Evolutionary conservation across 1,140 invertebrate genomes (phyloP).

Genomic region (Phortica variegata): DNA sequence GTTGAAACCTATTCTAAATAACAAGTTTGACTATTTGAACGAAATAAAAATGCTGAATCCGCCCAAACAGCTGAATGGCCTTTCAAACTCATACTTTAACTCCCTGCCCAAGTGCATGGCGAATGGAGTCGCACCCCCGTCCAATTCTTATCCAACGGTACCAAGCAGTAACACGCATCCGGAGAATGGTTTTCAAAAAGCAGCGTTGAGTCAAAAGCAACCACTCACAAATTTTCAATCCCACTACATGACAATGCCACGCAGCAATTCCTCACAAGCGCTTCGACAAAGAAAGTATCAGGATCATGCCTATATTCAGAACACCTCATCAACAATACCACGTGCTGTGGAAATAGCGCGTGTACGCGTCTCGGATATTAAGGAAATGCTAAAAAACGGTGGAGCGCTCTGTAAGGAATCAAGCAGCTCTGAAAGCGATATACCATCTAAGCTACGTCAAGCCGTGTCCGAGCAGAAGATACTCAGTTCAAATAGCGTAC

Average conservation of each 20-base stretch:
- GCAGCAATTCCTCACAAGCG: slow-evolving; percentile 33
- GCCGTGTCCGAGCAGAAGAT: slow-evolving; percentile 37
- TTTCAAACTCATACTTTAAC: slow-evolving; percentile 33
- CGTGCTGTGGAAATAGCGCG: slow-evolving; percentile 49
- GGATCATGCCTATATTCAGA: neutral
- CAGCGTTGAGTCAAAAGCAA: slow-evolving; percentile 57
- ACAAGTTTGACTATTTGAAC: slow-evolving; percentile 50
- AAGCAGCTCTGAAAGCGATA: slow-evolving; percentile 48
- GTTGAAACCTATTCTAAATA: neutral
- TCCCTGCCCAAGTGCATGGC: slow-evolving; percentile 48
- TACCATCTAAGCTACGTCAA: slow-evolving; percentile 16
- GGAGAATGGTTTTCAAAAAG: no score
- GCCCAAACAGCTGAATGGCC: slow-evolving; percentile 28
- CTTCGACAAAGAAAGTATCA: slow-evolving; percentile 3
- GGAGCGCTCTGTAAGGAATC: slow-evolving; percentile 38
- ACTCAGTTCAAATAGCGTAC: slow-evolving; percentile 42
- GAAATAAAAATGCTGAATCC: slow-evolving; percentile 54
- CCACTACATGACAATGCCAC: slow-evolving; percentile 42
- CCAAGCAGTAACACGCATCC: no score
- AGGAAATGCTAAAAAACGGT: slow-evolving; percentile 49
- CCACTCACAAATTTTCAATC: slow-evolving; percentile 44
- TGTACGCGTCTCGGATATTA: slow-evolving; percentile 49
- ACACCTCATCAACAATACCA: slow-evolving; percentile 35
- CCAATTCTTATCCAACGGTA: slow-evolving; percentile 63
- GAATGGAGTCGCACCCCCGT: slow-evolving; percentile 57